Evolutionary conservation across 2,888 invertebrate genomes (phyloP).

Genomic region (Platerodrilus igneus): DNA sequence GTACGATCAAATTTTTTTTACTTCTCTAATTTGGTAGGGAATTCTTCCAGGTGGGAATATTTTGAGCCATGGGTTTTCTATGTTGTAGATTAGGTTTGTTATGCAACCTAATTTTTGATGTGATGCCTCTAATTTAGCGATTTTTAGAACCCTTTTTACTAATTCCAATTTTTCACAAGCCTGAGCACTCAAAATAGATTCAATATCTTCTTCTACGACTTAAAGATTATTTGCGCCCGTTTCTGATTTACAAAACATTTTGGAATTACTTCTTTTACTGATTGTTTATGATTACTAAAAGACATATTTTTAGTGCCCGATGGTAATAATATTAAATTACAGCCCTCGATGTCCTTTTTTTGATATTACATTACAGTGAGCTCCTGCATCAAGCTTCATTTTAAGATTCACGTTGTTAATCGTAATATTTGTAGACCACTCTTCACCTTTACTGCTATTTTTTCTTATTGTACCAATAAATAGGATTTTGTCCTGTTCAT

Average conservation of each 20-base stretch:
- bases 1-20: constrained; percentile 2
- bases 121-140: not conserved
- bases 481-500: not conserved
- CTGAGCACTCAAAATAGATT: not conserved
- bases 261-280: not conserved
- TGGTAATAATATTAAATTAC: not conserved
- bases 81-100: not conserved
- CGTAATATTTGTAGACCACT: not conserved
- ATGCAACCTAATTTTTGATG: constrained; percentile 1
- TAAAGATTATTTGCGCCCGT: not conserved
- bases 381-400: not conserved
- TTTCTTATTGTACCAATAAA: constrained; percentile 1
- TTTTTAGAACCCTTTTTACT: not conserved
- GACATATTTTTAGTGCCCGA: not conserved
- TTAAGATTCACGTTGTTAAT: not conserved
- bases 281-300: not conserved
- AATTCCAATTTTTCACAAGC: not conserved
- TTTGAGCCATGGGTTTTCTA: not conserved
- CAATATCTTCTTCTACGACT: not conserved
- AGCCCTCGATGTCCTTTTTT: not conserved
- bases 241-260: not conserved
- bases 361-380: not conserved
- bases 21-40: constrained; percentile 6
- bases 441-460: not conserved
- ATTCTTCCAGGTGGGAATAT: constrained; percentile 4